A percentile compares a stretch with the other conserved stretches of the same genome.
These are phyloP conservation scores for Aplysina aerophoba DNA, from an alignment of 37 sponge, comb jelly and placozoan species.

Conservation along the genomic window DNA sequence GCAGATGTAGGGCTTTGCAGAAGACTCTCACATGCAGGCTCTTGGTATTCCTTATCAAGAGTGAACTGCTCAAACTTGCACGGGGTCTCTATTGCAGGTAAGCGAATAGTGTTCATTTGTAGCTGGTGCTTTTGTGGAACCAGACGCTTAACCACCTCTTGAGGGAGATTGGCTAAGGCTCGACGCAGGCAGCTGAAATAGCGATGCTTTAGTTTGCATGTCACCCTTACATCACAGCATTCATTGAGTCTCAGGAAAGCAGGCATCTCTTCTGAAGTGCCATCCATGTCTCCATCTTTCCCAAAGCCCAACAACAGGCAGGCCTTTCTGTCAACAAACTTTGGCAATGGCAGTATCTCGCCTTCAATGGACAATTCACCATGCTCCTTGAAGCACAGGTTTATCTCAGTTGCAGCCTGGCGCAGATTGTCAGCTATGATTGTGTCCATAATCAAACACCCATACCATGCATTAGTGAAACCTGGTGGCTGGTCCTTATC, in stretches of 20 bases:
- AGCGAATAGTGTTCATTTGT: constrained; percentile 2
- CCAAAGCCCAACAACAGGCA: not conserved
- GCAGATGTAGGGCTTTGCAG: constrained; percentile 22
- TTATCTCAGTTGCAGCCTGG: constrained; percentile 9
- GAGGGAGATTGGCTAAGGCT: constrained; percentile 37
- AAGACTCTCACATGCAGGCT: constrained; percentile 30
- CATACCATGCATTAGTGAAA: not conserved
- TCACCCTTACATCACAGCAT: not conserved
- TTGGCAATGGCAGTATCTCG: not conserved
- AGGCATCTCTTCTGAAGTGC: no score
- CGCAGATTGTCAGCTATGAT: constrained; percentile 2
- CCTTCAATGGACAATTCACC: not conserved
- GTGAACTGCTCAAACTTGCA: not conserved
- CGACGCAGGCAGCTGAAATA: constrained; percentile 62
- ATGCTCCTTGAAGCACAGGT: not conserved
- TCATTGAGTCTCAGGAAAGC: not conserved
- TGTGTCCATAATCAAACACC: not conserved
- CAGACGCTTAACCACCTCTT: constrained; percentile 24
- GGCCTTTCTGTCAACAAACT: not conserved
- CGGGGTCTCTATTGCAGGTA: no score
- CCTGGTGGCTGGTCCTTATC: no score
- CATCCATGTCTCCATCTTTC: not conserved
- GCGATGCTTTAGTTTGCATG: constrained; percentile 64
- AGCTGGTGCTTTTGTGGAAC: constrained; percentile 16
- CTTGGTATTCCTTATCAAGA: constrained; percentile 30